A percentile compares a stretch with the other conserved stretches of the same genome.
Evolutionary conservation across 1,140 invertebrate species (phyloP).

Genomic region (Pogonognathellus flavescens): DNA sequence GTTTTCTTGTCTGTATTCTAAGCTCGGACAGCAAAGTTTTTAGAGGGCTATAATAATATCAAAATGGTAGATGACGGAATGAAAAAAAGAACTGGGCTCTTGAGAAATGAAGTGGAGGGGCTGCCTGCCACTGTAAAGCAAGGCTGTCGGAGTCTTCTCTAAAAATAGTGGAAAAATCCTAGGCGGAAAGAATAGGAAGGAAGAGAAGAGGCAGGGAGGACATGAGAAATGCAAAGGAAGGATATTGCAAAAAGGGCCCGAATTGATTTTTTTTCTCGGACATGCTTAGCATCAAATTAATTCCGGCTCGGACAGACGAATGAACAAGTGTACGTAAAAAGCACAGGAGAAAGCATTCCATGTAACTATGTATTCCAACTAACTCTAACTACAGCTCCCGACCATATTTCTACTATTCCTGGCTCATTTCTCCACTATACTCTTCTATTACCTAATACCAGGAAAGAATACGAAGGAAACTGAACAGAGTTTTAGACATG

Average conservation of each 20-base stretch:
- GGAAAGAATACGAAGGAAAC: background rate
- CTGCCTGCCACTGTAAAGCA: background rate
- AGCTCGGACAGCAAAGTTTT: slow-evolving; percentile 53
- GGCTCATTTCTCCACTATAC: background rate
- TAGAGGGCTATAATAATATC: slow-evolving; percentile 57
- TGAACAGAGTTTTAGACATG: background rate
- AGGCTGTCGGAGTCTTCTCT: background rate
- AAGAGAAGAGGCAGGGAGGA: slow-evolving; percentile 59
- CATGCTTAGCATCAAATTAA: slow-evolving; percentile 66
- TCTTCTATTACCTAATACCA: background rate
- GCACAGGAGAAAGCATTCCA: slow-evolving; percentile 35
- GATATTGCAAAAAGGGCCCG: slow-evolving; percentile 62
- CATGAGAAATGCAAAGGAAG: slow-evolving; percentile 59
- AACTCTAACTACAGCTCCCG: slow-evolving; percentile 1
- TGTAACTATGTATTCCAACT: slow-evolving; percentile 37
- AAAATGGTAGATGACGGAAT: slow-evolving; percentile 57
- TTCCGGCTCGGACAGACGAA: slow-evolving; percentile 61
- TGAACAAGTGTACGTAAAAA: slow-evolving; percentile 50
- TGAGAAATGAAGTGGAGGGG: slow-evolving; percentile 60
- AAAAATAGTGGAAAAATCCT: slow-evolving; percentile 42
- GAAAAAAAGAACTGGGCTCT: slow-evolving; percentile 59
- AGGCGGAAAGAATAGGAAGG: slow-evolving; percentile 53
- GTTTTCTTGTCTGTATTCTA: slow-evolving; percentile 53
- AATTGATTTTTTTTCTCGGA: slow-evolving; percentile 64
- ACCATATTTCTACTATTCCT: background rate